phyloP scores from a whole-genome alignment of 2,113 vertebrate species.

The Myotis brandtii region DNA sequence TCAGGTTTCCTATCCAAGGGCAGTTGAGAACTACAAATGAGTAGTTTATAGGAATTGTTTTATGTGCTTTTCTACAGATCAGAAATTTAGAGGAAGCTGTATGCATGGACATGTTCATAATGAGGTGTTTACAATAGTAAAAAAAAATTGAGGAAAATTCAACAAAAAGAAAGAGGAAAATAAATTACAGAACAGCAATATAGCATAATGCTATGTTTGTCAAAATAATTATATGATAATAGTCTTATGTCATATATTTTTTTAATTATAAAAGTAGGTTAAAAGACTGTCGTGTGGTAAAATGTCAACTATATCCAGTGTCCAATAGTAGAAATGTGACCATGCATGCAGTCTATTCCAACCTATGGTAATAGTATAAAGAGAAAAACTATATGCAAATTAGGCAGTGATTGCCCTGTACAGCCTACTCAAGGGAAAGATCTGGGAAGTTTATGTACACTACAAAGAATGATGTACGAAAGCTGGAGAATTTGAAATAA shows the following conservation, averaged over 20 bases:
- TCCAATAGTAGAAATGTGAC: background rate
- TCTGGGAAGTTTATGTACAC: background rate
- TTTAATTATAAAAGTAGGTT: background rate
- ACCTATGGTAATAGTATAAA: background rate
- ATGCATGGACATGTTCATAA: background rate
- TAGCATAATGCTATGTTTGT: background rate
- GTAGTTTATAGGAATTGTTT: background rate
- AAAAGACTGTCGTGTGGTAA: background rate
- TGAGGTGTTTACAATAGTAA: background rate
- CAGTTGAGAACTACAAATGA: background rate
- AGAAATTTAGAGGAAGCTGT: background rate
- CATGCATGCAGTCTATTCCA: background rate
- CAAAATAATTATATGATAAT: background rate
- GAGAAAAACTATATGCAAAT: background rate
- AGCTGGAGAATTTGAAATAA: background rate
- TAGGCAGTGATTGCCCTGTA: background rate
- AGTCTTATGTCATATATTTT: background rate
- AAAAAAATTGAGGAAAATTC: background rate
- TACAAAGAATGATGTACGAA: background rate
- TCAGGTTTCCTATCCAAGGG: background rate
- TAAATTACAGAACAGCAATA: background rate
- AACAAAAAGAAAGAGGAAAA: conserved; percentile 3
- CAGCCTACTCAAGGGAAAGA: background rate
- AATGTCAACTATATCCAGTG: background rate
- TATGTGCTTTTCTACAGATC: background rate